Conservation (phyloP, 2,113 vertebrate genomes). For the Aramus guarauna region DNA sequence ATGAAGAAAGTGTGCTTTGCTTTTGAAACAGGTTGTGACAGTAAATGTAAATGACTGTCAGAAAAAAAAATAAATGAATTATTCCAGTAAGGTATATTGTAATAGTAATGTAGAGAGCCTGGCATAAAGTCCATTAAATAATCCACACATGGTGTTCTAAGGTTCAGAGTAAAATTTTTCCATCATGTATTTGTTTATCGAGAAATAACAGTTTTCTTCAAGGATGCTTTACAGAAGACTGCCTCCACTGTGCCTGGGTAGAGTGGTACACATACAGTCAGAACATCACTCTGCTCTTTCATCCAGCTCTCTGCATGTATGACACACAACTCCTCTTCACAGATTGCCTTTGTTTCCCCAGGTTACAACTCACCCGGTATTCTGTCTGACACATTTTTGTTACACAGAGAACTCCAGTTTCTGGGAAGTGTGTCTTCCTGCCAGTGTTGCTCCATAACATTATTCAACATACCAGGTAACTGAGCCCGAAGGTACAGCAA, state of each 20-base stretch:
- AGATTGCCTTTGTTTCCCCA: neutral
- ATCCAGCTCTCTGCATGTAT: neutral
- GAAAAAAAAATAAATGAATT: neutral
- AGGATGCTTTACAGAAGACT: neutral
- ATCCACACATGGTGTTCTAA: neutral
- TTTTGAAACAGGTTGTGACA: neutral
- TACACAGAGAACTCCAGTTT: neutral
- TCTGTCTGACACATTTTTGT: neutral
- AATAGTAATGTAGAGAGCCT: neutral
- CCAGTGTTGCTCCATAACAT: neutral
- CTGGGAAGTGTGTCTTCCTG: neutral
- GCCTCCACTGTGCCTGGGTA: neutral
- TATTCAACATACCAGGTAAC: neutral
- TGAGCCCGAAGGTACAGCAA: neutral
- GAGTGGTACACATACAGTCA: neutral
- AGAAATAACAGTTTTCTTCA: no score
- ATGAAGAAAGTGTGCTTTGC: neutral
- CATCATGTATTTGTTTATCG: neutral
- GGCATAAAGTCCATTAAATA: neutral
- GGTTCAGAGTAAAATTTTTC: neutral
- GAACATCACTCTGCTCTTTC: neutral
- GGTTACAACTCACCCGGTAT: neutral
- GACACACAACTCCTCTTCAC: neutral
- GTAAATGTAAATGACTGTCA: neutral
- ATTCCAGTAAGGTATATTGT: neutral